phyloP scores from a whole-genome alignment of 2,113 vertebrate species.

The Vanacampus margaritifer region DNA sequence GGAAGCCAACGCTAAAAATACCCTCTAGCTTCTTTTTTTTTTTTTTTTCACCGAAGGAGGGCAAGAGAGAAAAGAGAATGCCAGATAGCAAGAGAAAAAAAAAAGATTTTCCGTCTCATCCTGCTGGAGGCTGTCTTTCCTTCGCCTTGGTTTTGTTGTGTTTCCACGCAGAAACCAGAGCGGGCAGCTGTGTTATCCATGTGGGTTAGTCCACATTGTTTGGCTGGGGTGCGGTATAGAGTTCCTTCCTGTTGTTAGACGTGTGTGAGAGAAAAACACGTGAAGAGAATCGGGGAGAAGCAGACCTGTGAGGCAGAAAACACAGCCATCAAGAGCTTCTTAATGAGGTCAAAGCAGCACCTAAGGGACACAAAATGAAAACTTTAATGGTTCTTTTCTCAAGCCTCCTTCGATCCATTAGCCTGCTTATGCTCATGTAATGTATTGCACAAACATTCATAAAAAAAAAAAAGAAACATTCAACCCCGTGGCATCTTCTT shows the following conservation, averaged over 20 bases:
- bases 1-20: conserved; percentile 66
- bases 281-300: conserved; percentile 10
- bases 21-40: conserved; percentile 51
- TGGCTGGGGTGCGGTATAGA: conserved; percentile 25
- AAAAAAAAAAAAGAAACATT: neutral
- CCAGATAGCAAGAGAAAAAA: conserved; percentile 29
- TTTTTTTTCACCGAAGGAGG: conserved; percentile 29
- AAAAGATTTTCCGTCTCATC: conserved; percentile 9
- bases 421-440: conserved; percentile 11
- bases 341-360: conserved; percentile 63
- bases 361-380: conserved; percentile 31
- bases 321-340: conserved; percentile 38
- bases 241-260: conserved; percentile 46
- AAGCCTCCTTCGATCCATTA: conserved; percentile 17
- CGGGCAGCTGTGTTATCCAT: conserved; percentile 38
- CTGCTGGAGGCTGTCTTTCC: conserved; percentile 46
- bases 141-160: conserved; percentile 5
- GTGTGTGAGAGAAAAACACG: conserved; percentile 19
- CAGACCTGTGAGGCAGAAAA: conserved; percentile 16
- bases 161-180: conserved; percentile 44
- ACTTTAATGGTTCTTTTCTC: conserved; percentile 15
- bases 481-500: conserved; percentile 10
- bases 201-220: conserved; percentile 51
- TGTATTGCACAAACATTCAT: conserved; percentile 16
- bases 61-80: conserved; percentile 24